A percentile compares a stretch with the other conserved stretches of the same genome.
Conservation (phyloP, 2,797 vertebrate genomes). For the Champsocephalus gunnari region DNA sequence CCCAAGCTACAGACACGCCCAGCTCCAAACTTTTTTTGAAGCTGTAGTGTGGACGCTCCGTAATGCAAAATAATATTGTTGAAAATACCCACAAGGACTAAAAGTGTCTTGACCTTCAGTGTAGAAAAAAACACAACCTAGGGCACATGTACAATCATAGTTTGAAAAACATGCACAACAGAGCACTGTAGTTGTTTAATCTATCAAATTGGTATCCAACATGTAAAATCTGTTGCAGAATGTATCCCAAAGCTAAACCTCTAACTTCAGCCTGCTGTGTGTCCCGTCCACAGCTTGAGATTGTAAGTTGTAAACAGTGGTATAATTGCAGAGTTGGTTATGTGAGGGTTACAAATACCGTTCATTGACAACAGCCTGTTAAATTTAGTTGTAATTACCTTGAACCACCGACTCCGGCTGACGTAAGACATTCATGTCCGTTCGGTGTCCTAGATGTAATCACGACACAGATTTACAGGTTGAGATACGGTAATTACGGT, state of each 20-base stretch:
- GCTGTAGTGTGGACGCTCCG: too few relatives aligned
- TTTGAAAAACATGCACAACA: neutral
- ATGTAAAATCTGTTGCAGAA: neutral
- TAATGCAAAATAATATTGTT: too few relatives aligned
- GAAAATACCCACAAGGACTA: neutral
- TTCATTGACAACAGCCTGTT: neutral
- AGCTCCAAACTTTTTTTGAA: too few relatives aligned
- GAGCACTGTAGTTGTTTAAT: too few relatives aligned
- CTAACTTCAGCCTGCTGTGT: neutral
- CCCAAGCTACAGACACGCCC: too few relatives aligned
- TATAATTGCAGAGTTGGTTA: conserved; percentile 15
- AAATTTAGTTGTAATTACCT: neutral
- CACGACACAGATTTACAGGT: neutral
- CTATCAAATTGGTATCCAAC: neutral
- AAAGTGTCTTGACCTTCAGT: neutral
- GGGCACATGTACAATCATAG: neutral
- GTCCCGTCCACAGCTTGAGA: neutral
- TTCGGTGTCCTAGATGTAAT: neutral
- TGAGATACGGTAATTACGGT: conserved; percentile 5
- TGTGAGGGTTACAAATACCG: conserved; percentile 5
- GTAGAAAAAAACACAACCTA: neutral
- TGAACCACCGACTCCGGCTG: neutral
- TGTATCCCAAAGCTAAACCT: neutral
- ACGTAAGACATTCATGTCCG: neutral
- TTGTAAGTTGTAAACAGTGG: neutral